Evolutionary conservation across 2,113 vertebrate species (phyloP), one percentile per base, ranked within the genome.

Genomic region (Chloroceryle aenea): DNA sequence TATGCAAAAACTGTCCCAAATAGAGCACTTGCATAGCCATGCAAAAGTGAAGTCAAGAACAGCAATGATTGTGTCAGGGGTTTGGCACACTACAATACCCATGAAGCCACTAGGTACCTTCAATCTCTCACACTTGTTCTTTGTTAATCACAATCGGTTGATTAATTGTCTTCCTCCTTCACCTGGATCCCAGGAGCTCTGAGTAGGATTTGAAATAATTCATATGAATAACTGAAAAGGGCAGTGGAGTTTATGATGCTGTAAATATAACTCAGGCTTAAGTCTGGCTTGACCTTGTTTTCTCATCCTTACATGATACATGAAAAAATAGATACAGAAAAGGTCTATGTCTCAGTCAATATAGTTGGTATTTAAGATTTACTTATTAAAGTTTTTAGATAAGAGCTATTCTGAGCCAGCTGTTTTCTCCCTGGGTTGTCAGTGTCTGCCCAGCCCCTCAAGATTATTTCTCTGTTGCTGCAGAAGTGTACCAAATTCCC

Each of bases 31-130:
- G 26, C 20, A 40, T 8, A 58, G 2, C 13, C 55, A 77, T 47
- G 42, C 38, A 88, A 85, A 80, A 61, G 14, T 62, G 64, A 88
- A 84, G 18, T 74, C 56, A 78, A 87, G 87, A 89, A 26, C n/a
- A 66, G 16, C 26, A 34, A 17, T 52, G 68, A 77, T 66, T 43
- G 59, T 64, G 23, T 71, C 56, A 74, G 22, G 23, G 13, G 40
- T 25, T 32, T 86, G 63, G 32, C 32, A 87, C 8, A 18, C 26
- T 82, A 38, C 10, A 34, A 22, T 42, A 52, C 4, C 25, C 18
- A 18, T 8, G 22, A 45, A 77, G 59, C 11, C 22, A 38, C 10
- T 42, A 45, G 14, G 38, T 20, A 40, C 38, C 23, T 83, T 95
- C 34, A 59, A 5, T 62, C 23, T 83, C 80, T 84, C 55, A 55